phyloP scores from a whole-genome alignment of 2,888 invertebrate species.

The Volucella zonaria region DNA sequence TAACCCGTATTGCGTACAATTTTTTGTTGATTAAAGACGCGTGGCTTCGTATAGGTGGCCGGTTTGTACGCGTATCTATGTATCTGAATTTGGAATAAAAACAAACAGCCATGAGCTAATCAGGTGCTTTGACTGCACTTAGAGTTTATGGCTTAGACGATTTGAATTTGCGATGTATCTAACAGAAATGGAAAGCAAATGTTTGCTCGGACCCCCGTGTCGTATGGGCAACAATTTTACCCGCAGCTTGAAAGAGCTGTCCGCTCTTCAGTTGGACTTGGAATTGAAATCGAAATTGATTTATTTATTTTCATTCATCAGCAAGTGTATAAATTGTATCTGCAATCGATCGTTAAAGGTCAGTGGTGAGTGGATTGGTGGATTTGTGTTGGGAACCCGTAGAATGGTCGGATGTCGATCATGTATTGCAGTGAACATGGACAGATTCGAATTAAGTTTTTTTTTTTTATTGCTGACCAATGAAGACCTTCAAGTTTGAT shows the following conservation, averaged over 20 bases:
- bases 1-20: slow-evolving; percentile 8
- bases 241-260: too few relatives aligned
- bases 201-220: too few relatives aligned
- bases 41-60: slow-evolving; percentile 10
- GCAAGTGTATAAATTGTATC: slow-evolving; percentile 10
- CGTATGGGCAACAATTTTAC: slow-evolving; percentile 12
- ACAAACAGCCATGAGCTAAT: slow-evolving; percentile 2
- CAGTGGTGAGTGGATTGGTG: slow-evolving; percentile 22
- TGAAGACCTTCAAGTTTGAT: slow-evolving; percentile 50
- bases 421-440: slow-evolving; percentile 13
- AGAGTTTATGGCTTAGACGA: neutral
- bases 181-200: neutral
- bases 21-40: slow-evolving; percentile 14
- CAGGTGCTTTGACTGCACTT: slow-evolving; percentile 7
- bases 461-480: slow-evolving; percentile 16
- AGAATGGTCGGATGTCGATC: slow-evolving; percentile 19
- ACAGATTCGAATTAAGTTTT: slow-evolving; percentile 1
- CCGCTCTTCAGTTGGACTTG: neutral
- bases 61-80: neutral
- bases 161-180: slow-evolving; percentile 1
- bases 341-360: slow-evolving; percentile 49
- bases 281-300: neutral
- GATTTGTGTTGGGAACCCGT: slow-evolving; percentile 24
- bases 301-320: slow-evolving; percentile 31
- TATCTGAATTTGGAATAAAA: neutral